phyloP scores from a whole-genome alignment of 2,888 invertebrate species.

The Dione vanillae region DNA sequence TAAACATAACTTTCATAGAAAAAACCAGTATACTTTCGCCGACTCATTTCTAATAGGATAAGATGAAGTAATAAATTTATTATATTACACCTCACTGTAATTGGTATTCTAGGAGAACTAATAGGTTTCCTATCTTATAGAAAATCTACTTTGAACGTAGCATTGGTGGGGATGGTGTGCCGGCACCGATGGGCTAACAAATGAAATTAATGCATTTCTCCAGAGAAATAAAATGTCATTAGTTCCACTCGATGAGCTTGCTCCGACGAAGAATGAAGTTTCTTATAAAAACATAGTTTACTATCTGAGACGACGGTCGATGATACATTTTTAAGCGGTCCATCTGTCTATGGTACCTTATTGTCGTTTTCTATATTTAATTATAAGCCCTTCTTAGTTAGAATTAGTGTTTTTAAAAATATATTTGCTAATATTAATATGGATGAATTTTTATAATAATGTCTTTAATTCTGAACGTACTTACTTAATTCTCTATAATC shows the following conservation, averaged over 20 bases:
- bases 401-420: too few species aligned
- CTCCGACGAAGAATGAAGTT: constrained; percentile 56
- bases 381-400: neutral
- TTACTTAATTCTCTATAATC: neutral
- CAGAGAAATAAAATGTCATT: constrained; percentile 82
- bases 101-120: constrained; percentile 48
- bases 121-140: constrained; percentile 69
- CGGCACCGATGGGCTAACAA: constrained; percentile 77
- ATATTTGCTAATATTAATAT: too few species aligned
- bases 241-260: constrained; percentile 77
- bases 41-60: constrained; percentile 26
- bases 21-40: constrained; percentile 2
- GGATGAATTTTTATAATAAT: too few species aligned
- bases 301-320: constrained; percentile 49
- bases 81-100: constrained; percentile 37
- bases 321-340: constrained; percentile 41
- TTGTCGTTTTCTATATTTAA: constrained; percentile 13
- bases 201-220: constrained; percentile 83
- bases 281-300: constrained; percentile 63
- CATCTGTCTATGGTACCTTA: constrained; percentile 26
- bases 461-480: too few species aligned
- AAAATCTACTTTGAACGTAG: constrained; percentile 68
- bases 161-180: constrained; percentile 63
- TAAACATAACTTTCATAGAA: constrained; percentile 19
- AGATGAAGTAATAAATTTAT: constrained; percentile 31